phyloP scores from a whole-genome alignment of 2,113 vertebrate species.

The Sturnira hondurensis region DNA sequence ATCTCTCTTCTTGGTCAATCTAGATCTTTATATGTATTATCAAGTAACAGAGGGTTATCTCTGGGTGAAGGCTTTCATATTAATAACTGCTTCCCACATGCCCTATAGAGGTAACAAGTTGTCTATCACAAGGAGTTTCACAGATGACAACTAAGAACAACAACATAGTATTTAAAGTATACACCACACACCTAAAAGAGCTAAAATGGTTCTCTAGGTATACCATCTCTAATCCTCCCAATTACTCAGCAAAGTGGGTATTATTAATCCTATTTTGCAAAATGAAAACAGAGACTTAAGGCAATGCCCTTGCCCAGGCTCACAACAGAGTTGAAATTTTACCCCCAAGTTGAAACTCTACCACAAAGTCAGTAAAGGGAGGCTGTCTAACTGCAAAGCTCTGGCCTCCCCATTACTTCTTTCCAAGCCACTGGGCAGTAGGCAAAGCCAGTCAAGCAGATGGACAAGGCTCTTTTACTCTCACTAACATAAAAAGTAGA shows the following conservation, averaged over 20 bases:
- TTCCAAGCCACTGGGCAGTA: not conserved
- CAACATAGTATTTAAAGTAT: not conserved
- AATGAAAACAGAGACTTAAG: not conserved
- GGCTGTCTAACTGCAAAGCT: not conserved
- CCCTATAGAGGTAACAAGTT: not conserved
- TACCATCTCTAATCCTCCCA: not conserved
- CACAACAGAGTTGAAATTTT: not conserved
- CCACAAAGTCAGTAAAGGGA: not conserved
- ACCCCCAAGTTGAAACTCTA: too few relatives aligned
- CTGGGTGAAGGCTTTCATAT: not conserved
- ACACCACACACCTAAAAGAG: not conserved
- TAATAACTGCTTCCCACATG: not conserved
- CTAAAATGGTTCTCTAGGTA: not conserved
- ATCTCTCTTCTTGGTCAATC: not conserved
- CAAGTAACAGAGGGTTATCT: not conserved
- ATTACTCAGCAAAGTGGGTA: not conserved
- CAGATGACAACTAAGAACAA: not conserved
- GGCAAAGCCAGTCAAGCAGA: not conserved
- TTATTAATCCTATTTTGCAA: not conserved
- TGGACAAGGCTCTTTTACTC: not conserved
- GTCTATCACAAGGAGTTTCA: not conserved
- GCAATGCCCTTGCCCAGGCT: not conserved
- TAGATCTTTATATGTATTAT: not conserved
- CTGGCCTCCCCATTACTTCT: not conserved
- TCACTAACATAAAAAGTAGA: not conserved